A percentile compares a stretch with the other conserved stretches of the same genome.
Evolutionary conservation across 2,888 invertebrate genomes (phyloP).

Genomic region (Margaritifera margaritifera): DNA sequence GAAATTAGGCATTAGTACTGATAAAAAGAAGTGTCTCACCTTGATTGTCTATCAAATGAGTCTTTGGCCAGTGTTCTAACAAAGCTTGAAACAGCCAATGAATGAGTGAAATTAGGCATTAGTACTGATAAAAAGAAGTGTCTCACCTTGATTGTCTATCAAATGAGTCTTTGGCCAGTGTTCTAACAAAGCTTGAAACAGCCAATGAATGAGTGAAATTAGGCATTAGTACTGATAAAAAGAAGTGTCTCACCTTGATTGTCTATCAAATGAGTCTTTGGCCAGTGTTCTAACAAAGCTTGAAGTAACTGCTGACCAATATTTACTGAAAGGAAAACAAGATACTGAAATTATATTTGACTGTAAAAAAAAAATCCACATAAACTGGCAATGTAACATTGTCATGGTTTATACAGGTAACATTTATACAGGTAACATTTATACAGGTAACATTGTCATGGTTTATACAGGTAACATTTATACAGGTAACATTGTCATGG

Average conservation of each 20-base stretch:
- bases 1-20: too few relatives aligned
- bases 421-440: too few relatives aligned
- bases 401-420: too few relatives aligned
- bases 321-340: conserved; percentile 80
- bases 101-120: too few relatives aligned
- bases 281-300: conserved; percentile 96
- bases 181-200: conserved; percentile 94
- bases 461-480: too few relatives aligned
- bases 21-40: conserved; percentile 34
- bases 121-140: neutral
- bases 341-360: neutral
- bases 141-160: conserved; percentile 58
- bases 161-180: conserved; percentile 82
- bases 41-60: conserved; percentile 62
- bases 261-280: conserved; percentile 68
- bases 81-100: conserved; percentile 93
- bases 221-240: too few relatives aligned
- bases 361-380: too few relatives aligned
- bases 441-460: too few relatives aligned
- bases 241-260: conserved; percentile 44
- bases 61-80: conserved; percentile 88
- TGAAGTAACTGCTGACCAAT: conserved; percentile 94
- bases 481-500: too few relatives aligned
- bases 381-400: too few relatives aligned
- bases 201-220: too few relatives aligned